Conservation (phyloP, 2,113 vertebrate genomes). For the Deroptyus accipitrinus region DNA sequence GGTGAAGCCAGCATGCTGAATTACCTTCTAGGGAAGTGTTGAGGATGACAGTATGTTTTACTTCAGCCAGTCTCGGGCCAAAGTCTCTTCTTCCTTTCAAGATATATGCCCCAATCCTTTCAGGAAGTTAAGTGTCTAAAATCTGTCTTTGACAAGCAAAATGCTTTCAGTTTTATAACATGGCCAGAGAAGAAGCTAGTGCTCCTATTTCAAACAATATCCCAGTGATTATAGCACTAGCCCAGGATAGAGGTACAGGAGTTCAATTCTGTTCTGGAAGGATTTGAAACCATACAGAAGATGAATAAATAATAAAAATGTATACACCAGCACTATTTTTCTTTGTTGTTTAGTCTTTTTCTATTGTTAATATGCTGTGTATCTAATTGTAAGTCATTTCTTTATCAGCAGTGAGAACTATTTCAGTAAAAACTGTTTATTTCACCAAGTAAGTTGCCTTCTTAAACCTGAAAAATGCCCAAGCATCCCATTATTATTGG, state of each 20-base stretch:
- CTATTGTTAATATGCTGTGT: not conserved
- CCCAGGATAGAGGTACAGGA: not conserved
- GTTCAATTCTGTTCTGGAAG: not conserved
- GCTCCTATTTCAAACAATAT: not conserved
- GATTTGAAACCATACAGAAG: not conserved
- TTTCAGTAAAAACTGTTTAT: not conserved
- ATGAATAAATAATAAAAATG: not conserved
- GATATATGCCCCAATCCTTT: not conserved
- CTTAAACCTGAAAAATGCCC: not conserved
- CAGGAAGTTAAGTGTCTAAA: not conserved
- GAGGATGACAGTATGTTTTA: not conserved
- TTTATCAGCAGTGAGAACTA: not conserved
- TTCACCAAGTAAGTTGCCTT: not conserved
- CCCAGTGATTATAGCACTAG: not conserved
- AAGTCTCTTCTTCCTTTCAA: not conserved
- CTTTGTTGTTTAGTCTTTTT: not conserved
- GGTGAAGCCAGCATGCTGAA: not conserved
- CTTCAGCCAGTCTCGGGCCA: not conserved
- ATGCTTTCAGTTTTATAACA: not conserved
- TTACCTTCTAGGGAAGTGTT: not conserved
- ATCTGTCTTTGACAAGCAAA: not conserved
- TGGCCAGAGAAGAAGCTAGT: not conserved
- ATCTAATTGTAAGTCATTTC: not conserved
- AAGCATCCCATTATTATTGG: constrained; percentile 7
- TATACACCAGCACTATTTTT: not conserved